Base-by-base conservation (phyloP, 2,113 vertebrate genomes). In the Boleophthalmus pectinirostris region DNA sequence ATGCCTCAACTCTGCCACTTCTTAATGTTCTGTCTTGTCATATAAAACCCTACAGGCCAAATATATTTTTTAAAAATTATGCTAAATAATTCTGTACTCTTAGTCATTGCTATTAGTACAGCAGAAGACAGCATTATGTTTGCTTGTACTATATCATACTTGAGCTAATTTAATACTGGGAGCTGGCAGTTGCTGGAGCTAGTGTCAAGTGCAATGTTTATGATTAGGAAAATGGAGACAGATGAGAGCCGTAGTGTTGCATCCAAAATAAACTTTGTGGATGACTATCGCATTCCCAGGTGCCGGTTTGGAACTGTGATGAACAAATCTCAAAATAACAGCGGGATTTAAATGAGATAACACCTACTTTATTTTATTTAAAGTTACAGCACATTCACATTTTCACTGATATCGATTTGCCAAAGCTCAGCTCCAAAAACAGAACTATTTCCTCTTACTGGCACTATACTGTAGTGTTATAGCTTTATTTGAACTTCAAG, bases 251-350 rank as follows among this genome's bases (percentile, higher is more conserved):
- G 58, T 10, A 61, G 25, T 35, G 58, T 33, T 33, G 25, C 58
- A 61, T 61, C 58, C 24, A 61, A 33, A 61, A 61, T 33, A 33
- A 61, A 33, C 58, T 33, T 18, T 7, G 24, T 61, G 58, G 56
- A 58, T 23, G 24, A 58, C 56, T 33, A 33, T 25, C 15, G 16
- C 58, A 61, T 33, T 61, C 58, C 14, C 25, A 61, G 58, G 58
- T 33, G 58, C 58, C 16, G 58, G 8, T 25, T 29, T n/a, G 56
- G 56, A 58, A 33, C 24, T 33, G 58, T 61, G 58, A 61, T 15
- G 14, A 61, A 25, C 58, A 33, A 61, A 16, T 61, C 58, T 61
- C 58, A 61, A 33, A 61, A 61, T 61, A 61, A 61, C 58, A 18
- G 25, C 25, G 25, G 24, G 58, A 61, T 61, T 61, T 61, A 18